Evolutionary conservation across 2,797 vertebrate genomes (phyloP), one percentile per base, ranked within the genome.

Genomic region (Dicrostonyx torquatus): DNA sequence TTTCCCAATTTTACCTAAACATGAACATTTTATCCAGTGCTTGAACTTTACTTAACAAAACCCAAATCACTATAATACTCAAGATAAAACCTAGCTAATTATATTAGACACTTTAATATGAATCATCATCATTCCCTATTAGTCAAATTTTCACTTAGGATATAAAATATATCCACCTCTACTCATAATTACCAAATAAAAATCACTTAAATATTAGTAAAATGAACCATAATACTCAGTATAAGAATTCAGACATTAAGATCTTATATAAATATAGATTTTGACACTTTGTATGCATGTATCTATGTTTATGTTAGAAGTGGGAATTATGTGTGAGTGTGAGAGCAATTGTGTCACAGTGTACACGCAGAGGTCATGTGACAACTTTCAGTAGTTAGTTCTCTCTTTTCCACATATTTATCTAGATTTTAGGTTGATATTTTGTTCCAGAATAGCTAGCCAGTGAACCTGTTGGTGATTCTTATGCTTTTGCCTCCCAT

Each of bases 121-220:
- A 72, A 85, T 93, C 43, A 76, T 60, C 22, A 89, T 86, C 50
- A 53, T 26, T 75, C 17, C 22, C 26, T 70, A 64, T 60, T 20
- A 83, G 45, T 73, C 34, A 94, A 75, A 40, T 64, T 90, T 94
- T 93, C 58, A 68, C 31, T 34, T 75, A 55, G 20, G 58, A 53
- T 83, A 45, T 89, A 82, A 89, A 64, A 91, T 86, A n/a, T 73
- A 22, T 70, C 26, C 26, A 31, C 89, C n/a, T n/a, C 48, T 91
- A 86, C n/a, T 93, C 86, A 58, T 50, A 91, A 24, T 53, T 88
- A 64, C 5, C 20, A 66, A 93, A 77, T 18, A 90, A 93, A 73
- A 80, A 64, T 76, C 82, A 72, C 37, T 55, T 91, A 89, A 93
- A 37, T 77, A 91, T 89, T 79, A 82, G 10, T 20, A 66, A 70